These are phyloP conservation scores for Melanophora roralis DNA, from an alignment of 2,888 invertebrate genomes.

Conservation along the genomic window DNA sequence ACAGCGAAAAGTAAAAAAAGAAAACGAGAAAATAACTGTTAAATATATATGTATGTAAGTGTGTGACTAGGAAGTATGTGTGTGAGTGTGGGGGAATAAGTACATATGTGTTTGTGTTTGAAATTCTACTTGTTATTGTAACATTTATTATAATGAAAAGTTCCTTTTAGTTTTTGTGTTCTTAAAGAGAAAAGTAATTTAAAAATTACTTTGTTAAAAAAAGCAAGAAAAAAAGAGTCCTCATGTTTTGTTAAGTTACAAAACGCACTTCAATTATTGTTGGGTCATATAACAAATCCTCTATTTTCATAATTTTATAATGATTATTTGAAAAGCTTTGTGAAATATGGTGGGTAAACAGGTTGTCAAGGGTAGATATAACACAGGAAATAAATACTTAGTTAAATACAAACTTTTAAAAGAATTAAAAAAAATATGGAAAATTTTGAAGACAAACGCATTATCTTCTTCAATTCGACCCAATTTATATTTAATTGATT, in stretches of 20 bases:
- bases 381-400: not conserved
- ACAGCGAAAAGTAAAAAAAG: not conserved
- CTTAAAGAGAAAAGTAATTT: constrained; percentile 33
- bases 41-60: too few relatives aligned
- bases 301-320: not conserved
- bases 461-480: too few relatives aligned
- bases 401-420: not conserved
- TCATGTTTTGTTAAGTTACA: constrained; percentile 3
- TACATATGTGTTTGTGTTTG: not conserved
- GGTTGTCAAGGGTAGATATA: not conserved
- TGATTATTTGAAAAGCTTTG: not conserved
- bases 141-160: constrained; percentile 46
- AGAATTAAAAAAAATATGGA: not conserved
- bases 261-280: constrained; percentile 32
- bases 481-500: too few relatives aligned
- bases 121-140: constrained; percentile 51
- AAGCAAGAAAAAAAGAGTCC: not conserved
- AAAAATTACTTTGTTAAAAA: constrained; percentile 16
- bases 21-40: constrained; percentile 13
- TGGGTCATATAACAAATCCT: not conserved
- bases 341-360: not conserved
- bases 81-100: not conserved
- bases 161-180: not conserved
- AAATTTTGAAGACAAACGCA: not conserved
- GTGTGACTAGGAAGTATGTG: constrained; percentile 19